Base-by-base conservation (phyloP, 2,797 vertebrate genomes). In the Ctenosaura bakeri region DNA sequence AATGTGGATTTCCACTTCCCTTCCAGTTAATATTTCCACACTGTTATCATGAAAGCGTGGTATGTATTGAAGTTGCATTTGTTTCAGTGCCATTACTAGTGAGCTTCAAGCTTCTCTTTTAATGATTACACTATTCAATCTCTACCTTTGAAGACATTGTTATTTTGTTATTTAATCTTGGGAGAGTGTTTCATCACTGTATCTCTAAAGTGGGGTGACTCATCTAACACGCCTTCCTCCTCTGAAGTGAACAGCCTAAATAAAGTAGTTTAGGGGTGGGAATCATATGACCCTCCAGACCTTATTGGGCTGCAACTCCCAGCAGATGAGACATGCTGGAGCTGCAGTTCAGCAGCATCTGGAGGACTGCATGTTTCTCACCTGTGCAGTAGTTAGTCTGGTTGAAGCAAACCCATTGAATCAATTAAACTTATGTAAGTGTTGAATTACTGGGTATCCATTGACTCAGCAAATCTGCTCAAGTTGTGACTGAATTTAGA, bases 121-220 rank as follows among this genome's bases (percentile, higher is more conserved):
- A 26, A 35, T 69, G 59, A 35, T 4, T 46, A 46, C 22, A 24
- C 46, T 22, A 50, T 52, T 50, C 50, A 66, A 29, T 69, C 46
- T 79, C 18, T 18, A 80, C 59, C 32, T 64, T 26, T 82, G 5
- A 50, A 79, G n/a, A 87, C 29, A n/a, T 93, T 73, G 74, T 71
- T 71, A 22, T 90, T 91, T 86, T 89, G 50, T 32, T 86, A 71
- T 88, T 24, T 1, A 20, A 59, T 74, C 66, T n/a, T 83, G n/a
- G 32, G 56, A 50, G 4, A 38, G 8, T 38, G 35, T 83, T 24
- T 1, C 54, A 64, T 83, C 66, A 46, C 32, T 10, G 66, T 12
- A 29, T 69, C 66, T 92, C 26, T 20, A 50, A 4, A 69, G 78
- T 42, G 18, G 76, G 29, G 0, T 5, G 26, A 16, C 24, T 18